phyloP scores from a whole-genome alignment of 2,113 vertebrate species.

The Ia io region DNA sequence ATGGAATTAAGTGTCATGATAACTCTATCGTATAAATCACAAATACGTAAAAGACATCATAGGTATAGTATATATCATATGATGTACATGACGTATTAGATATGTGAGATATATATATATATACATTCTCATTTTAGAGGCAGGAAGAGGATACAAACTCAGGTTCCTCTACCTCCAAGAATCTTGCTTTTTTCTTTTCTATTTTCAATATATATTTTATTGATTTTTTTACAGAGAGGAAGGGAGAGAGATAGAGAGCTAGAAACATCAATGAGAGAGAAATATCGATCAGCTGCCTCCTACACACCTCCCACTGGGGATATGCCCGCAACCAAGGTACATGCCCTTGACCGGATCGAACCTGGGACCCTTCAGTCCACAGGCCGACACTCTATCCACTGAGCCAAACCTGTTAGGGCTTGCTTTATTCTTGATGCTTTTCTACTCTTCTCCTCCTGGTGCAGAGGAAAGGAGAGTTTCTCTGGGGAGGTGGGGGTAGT shows the following conservation, averaged over 20 bases:
- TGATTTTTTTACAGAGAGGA: too few relatives aligned
- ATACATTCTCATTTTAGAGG: neutral
- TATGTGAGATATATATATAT: neutral
- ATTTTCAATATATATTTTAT: too few relatives aligned
- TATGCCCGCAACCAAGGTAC: too few relatives aligned
- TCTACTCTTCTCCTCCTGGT: neutral
- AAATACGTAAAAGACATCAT: neutral
- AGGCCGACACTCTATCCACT: too few relatives aligned
- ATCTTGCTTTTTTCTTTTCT: neutral
- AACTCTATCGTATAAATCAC: neutral
- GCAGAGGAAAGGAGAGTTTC: neutral
- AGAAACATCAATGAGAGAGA: too few relatives aligned
- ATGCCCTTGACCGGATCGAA: too few relatives aligned
- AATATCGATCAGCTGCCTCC: too few relatives aligned
- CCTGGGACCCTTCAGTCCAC: too few relatives aligned
- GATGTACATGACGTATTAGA: neutral
- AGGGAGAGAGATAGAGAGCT: too few relatives aligned
- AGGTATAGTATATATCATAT: neutral
- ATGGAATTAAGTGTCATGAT: neutral
- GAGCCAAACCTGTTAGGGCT: neutral
- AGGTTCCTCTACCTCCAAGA: neutral
- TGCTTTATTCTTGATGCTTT: neutral
- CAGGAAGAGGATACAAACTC: neutral
- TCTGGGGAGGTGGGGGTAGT: neutral
- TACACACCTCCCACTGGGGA: too few relatives aligned